Evolutionary conservation across 2,888 invertebrate species (phyloP).

Genomic region (Fabriciana adippe): DNA sequence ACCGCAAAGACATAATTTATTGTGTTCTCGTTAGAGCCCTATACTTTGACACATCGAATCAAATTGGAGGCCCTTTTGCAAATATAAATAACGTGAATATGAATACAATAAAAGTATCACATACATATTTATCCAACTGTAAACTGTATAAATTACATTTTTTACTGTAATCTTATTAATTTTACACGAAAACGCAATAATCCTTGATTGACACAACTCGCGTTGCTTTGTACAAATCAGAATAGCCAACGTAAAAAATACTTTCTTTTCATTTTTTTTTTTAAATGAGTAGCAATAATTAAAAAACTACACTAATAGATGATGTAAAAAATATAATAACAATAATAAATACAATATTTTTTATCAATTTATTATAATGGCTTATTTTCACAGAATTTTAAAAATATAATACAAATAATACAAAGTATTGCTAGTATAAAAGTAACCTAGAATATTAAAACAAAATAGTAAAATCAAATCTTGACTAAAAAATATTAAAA

Average conservation of each 20-base stretch:
- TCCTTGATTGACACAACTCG: constrained; percentile 69
- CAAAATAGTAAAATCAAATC: no score
- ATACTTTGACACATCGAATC: constrained; percentile 72
- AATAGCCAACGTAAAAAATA: constrained; percentile 52
- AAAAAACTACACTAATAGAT: no score
- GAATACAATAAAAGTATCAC: constrained; percentile 41
- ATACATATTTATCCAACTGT: constrained; percentile 45
- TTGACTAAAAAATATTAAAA: no score
- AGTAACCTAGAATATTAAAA: no score
- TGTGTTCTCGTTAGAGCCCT: constrained; percentile 59
- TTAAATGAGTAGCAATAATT: no score
- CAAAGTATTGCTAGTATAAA: no score
- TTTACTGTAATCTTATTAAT: constrained; percentile 52
- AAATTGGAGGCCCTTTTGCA: constrained; percentile 41
- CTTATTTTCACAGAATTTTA: no score
- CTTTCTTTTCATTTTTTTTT: background rate
- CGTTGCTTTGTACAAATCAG: constrained; percentile 73
- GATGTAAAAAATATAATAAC: no score
- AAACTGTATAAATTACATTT: constrained; percentile 56
- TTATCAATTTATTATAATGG: no score
- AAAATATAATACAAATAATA: no score
- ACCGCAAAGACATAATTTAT: constrained; percentile 60
- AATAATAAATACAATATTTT: no score
- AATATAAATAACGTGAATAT: constrained; percentile 9
- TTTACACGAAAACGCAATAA: constrained; percentile 67